Conservation (phyloP, 2,797 vertebrate genomes). For the Sebastes nivosus region DNA sequence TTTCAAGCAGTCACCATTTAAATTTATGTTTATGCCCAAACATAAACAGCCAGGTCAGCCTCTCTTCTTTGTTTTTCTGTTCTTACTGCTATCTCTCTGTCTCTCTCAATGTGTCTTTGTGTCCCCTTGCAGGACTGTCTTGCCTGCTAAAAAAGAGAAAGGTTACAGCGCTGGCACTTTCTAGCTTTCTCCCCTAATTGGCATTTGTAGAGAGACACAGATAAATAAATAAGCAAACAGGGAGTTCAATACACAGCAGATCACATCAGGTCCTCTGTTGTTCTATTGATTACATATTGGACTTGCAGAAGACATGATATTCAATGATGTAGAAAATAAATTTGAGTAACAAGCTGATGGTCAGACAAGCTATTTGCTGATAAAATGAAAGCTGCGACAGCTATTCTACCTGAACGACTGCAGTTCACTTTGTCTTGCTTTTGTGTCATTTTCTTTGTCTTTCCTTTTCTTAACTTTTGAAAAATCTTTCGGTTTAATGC, state of each 20-base stretch:
- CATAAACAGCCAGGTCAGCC: background rate
- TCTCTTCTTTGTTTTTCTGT: background rate
- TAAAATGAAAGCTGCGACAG: background rate
- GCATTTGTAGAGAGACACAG: slow-evolving; percentile 45
- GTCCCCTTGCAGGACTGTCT: slow-evolving; percentile 7
- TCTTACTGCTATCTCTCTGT: background rate
- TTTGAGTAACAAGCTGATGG: background rate
- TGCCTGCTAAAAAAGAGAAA: slow-evolving; percentile 28
- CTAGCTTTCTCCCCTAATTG: slow-evolving; percentile 30
- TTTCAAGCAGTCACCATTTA: slow-evolving; percentile 11
- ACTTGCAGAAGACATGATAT: slow-evolving; percentile 17
- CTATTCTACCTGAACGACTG: background rate
- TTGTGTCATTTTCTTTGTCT: background rate
- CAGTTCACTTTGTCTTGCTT: background rate
- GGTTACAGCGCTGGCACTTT: slow-evolving; percentile 25
- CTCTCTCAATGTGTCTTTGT: background rate
- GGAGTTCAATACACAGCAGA: slow-evolving; percentile 13
- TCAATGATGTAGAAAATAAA: slow-evolving; percentile 4
- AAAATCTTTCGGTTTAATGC: slow-evolving; percentile 29
- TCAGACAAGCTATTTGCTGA: background rate
- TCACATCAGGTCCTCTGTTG: slow-evolving; percentile 17
- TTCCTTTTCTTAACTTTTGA: background rate
- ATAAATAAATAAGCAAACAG: slow-evolving; percentile 35
- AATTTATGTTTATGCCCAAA: slow-evolving; percentile 24
- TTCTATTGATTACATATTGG: slow-evolving; percentile 38